phyloP scores from a whole-genome alignment of 2,888 invertebrate genomes.

The Steinernema carpocapsae region DNA sequence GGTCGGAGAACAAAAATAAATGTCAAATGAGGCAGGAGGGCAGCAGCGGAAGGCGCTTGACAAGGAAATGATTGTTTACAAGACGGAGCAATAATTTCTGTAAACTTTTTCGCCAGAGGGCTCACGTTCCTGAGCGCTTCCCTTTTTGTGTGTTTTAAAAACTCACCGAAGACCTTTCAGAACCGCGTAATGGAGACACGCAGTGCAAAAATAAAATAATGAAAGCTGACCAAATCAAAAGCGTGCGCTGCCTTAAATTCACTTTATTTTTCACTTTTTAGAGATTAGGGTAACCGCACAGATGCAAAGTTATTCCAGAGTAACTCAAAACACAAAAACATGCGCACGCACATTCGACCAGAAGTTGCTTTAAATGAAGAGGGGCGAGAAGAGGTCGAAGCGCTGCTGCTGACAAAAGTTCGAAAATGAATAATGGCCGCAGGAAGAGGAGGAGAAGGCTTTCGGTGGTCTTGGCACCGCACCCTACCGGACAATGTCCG shows the following conservation, averaged over 20 bases:
- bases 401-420: constrained; percentile 3
- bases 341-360: neutral
- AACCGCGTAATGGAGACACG: too few species aligned
- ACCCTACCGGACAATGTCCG: constrained; percentile 3
- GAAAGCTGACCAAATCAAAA: too few species aligned
- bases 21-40: neutral
- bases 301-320: too few species aligned
- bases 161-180: too few species aligned
- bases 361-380: neutral
- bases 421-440: constrained; percentile 23
- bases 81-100: neutral
- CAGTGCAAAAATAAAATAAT: too few species aligned
- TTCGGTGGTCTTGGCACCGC: constrained; percentile 8
- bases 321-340: neutral
- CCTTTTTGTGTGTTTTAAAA: too few species aligned
- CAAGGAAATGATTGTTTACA: constrained; percentile 6
- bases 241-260: too few species aligned
- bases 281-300: too few species aligned
- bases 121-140: too few species aligned
- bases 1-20: neutral
- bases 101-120: too few species aligned
- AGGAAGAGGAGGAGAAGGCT: neutral
- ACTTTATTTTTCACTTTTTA: too few species aligned
- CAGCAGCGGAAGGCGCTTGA: neutral
- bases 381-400: neutral